Evolutionary conservation across 1,140 invertebrate species (phyloP).

Genomic region (Megalopta genalis): DNA sequence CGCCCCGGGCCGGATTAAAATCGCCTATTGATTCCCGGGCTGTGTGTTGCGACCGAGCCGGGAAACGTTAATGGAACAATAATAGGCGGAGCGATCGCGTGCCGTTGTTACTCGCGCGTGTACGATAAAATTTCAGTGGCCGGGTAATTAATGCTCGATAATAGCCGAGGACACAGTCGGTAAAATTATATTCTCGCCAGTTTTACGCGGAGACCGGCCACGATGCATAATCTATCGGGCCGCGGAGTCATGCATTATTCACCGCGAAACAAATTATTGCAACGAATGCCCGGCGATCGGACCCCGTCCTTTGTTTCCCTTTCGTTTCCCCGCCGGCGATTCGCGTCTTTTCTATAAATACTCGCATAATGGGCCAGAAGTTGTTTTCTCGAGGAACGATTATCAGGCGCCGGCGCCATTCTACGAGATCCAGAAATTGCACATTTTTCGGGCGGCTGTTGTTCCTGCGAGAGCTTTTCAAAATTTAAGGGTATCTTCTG

Average conservation of each 20-base stretch:
- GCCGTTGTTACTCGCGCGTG: constrained; percentile 34
- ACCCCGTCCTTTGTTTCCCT: neutral
- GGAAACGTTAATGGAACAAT: constrained; percentile 61
- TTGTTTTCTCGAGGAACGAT: neutral
- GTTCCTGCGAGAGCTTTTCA: too few species aligned
- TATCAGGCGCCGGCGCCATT: too few species aligned
- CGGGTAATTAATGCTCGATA: constrained; percentile 58
- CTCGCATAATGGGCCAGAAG: neutral
- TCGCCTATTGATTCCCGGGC: constrained; percentile 47
- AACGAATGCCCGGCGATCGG: constrained; percentile 17
- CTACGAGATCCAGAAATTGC: too few species aligned
- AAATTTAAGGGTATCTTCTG: too few species aligned
- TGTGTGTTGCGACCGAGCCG: constrained; percentile 23
- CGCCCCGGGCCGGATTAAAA: constrained; percentile 3
- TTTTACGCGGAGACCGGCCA: constrained; percentile 41
- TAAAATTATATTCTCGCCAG: constrained; percentile 61
- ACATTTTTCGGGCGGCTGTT: too few species aligned
- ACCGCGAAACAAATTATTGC: constrained; percentile 50
- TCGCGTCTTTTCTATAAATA: neutral
- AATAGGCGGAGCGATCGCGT: constrained; percentile 37
- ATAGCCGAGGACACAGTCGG: constrained; percentile 16
- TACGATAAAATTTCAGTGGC: constrained; percentile 50
- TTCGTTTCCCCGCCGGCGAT: neutral
- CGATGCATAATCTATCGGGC: constrained; percentile 45
- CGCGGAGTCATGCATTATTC: constrained; percentile 50